Percentiles rank a stretch among this genome's conserved stretches.
These are phyloP conservation scores for Zoroaster sp. DNA, from an alignment of 53 echinoderm and acorn worm species.

Conservation along the genomic window DNA sequence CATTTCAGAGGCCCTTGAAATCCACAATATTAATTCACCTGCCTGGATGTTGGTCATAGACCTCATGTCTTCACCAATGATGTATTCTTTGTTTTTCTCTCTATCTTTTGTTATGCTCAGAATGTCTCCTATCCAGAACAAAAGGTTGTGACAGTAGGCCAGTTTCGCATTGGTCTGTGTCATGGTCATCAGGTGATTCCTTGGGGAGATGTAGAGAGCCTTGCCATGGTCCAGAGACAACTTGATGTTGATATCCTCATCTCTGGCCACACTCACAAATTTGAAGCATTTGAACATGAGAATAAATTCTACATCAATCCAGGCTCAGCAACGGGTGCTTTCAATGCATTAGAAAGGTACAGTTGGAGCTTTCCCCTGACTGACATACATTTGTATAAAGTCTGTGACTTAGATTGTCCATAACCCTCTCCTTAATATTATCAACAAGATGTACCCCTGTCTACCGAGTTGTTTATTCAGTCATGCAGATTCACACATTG, in stretches of 20 bases:
- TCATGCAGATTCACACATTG: too few species aligned
- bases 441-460: too few species aligned
- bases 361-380: too few species aligned
- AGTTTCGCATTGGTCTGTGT: slow-evolving; percentile 96
- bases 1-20: too few species aligned
- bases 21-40: too few species aligned
- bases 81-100: neutral
- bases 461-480: too few species aligned
- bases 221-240: slow-evolving; percentile 95
- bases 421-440: too few species aligned
- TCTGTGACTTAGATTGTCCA: too few species aligned
- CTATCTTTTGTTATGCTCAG: slow-evolving; percentile 41
- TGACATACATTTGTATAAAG: too few species aligned
- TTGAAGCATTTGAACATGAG: slow-evolving; percentile 99
- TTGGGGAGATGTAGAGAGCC: slow-evolving; percentile 97
- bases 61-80: neutral
- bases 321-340: slow-evolving; percentile 98
- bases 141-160: slow-evolving; percentile 98
- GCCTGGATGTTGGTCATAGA: too few species aligned
- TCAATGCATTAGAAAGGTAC: slow-evolving; percentile 90
- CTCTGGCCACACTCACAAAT: slow-evolving; percentile 99
- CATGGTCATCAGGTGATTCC: slow-evolving; percentile 99
- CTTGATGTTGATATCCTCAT: slow-evolving; percentile 99
- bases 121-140: slow-evolving; percentile 96
- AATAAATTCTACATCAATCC: slow-evolving; percentile 99